These are phyloP conservation scores for Vireo griseus DNA, from an alignment of 2,797 vertebrate genomes.

Conservation along the genomic window DNA sequence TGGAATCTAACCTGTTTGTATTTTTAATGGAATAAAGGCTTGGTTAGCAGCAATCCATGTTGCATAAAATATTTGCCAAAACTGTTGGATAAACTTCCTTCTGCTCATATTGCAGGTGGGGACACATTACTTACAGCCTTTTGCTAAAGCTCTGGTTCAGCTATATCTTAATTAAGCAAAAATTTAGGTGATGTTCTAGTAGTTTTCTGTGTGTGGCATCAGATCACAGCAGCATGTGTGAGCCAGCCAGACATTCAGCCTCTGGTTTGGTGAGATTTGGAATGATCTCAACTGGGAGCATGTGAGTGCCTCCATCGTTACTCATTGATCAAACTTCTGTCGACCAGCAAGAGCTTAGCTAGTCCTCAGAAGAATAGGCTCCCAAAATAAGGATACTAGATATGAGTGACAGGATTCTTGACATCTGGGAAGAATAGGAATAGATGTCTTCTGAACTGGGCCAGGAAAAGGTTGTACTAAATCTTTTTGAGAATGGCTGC, in stretches of 20 bases:
- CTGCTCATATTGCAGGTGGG: background rate
- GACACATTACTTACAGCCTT: background rate
- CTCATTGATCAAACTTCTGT: background rate
- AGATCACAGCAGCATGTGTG: background rate
- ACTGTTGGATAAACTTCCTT: background rate
- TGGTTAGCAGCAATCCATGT: background rate
- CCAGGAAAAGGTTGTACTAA: background rate
- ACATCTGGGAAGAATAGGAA: background rate
- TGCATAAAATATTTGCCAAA: background rate
- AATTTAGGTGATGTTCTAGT: background rate
- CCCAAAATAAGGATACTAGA: background rate
- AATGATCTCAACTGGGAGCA: rapidly evolving
- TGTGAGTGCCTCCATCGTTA: rapidly evolving
- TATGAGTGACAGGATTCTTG: background rate
- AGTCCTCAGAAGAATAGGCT: background rate
- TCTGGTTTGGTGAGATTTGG: background rate
- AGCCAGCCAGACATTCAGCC: background rate
- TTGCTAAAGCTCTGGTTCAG: background rate
- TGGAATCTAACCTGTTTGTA: background rate
- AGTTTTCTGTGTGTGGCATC: background rate
- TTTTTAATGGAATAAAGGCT: background rate
- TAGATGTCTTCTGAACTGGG: background rate
- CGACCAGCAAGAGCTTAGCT: background rate
- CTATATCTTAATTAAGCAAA: background rate
- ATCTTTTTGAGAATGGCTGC: background rate